Evolutionary conservation across 2,113 vertebrate species (phyloP), one percentile per base, ranked within the genome.

Genomic region (Paradisaea rubra): DNA sequence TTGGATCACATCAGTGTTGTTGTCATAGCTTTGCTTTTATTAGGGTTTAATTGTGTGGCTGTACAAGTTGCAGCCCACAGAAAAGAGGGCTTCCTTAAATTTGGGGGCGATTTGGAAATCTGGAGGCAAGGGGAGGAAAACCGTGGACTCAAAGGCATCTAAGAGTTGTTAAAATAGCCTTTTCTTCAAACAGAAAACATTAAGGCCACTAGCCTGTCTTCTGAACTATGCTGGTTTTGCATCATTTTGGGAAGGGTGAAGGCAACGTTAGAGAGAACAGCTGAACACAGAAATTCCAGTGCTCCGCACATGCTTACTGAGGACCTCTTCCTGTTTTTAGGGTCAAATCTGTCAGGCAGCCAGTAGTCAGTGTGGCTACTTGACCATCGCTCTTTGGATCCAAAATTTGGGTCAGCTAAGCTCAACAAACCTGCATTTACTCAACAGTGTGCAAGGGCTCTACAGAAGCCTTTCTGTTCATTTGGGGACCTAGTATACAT

Each of bases 391-490:
- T 88, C 89, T 90, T 83, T 83, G 78, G 76, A 93, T 87, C 86
- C 81, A 42, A 72, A 85, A 44, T 83, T 83, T 93, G 89, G 72
- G 72, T 73, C 78, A 89, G 79, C 76, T 68, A 68, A 88, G 61
- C 69, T 93, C 89, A 86, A 86, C 64, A 88, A 95, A 95, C 86
- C 82, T 78, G 83, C 81, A 63, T 95, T 94, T 89, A 91, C 76
- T 90, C 79, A 80, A 66, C 81, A 80, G 81, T 77, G 80, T 93
- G 91, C 88, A 92, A 97, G 96, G 96, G 95, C 97, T 98, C 95
- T 97, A 81, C 76, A 96, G 91, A 96, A 97, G 97, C 93, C 96
- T 96, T 97, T 96, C 74, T 86, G 94, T 92, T 97, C 94, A 93
- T 95, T 95, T 95, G 95, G 97, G 97, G 95, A 97, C 90, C 95